Percentiles rank a stretch among this genome's conserved stretches.
phyloP scores from a whole-genome alignment of 2,888 invertebrate genomes.

The Nudaria mundana region DNA sequence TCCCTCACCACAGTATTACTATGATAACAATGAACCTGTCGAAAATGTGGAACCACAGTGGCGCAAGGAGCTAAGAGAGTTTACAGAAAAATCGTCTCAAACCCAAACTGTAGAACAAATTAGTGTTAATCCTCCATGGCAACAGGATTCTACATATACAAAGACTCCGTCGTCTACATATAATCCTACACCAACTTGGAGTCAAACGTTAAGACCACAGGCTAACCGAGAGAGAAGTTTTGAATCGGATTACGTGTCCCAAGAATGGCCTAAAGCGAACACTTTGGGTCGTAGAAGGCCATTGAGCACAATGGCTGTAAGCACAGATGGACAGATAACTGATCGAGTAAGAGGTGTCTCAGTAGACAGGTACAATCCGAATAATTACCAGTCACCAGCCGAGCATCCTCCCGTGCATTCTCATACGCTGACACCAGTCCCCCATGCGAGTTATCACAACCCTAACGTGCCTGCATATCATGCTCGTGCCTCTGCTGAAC shows the following conservation, averaged over 20 bases:
- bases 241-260: constrained; percentile 66
- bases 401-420: constrained; percentile 73
- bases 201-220: constrained; percentile 70
- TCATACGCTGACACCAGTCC: constrained; percentile 68
- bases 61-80: constrained; percentile 74
- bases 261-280: constrained; percentile 68
- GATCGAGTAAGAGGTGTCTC: constrained; percentile 69
- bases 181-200: constrained; percentile 70
- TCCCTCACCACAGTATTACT: constrained; percentile 71
- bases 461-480: constrained; percentile 76
- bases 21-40: constrained; percentile 65
- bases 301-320: constrained; percentile 59
- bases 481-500: constrained; percentile 72
- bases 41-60: constrained; percentile 70
- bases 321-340: constrained; percentile 43
- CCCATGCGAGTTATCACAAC: constrained; percentile 63
- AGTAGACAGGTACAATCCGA: constrained; percentile 73
- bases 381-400: constrained; percentile 63
- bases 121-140: constrained; percentile 68
- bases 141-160: constrained; percentile 55
- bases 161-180: constrained; percentile 52
- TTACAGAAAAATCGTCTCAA: constrained; percentile 67
- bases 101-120: constrained; percentile 51
- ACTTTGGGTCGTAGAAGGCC: constrained; percentile 69
- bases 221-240: constrained; percentile 73